Base-by-base conservation (phyloP, 1,140 invertebrate species). In the Ptiloglossa arizonensis region DNA sequence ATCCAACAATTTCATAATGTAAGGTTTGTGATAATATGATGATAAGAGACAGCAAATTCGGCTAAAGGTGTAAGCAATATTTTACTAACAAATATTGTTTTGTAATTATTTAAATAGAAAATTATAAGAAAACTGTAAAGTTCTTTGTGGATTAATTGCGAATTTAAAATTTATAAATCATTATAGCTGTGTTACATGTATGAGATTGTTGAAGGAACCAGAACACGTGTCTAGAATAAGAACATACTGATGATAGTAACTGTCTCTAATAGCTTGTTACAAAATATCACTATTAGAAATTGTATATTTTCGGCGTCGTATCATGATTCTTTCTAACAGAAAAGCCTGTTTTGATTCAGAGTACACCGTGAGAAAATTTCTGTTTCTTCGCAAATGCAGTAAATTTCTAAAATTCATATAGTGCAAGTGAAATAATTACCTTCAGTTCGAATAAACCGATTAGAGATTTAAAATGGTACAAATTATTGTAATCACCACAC, bases 1-100 rank as follows among this genome's bases (percentile, higher is more conserved):
- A 69, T 85, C 41, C 80, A 86, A 86, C 79, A 86, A 86, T 86
- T 81, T 86, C 84, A 86, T 86, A 82, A 82, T 86, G 82, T 85
- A 85, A 82, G 79, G 72, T 77, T 80, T 60, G 54, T 86, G 80
- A 67, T 85, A 79, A 82, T 86, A 82, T 79, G 78, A 41, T 75
- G 46, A 64, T 76, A 82, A 79, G 29, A 79, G 29, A 57, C 67
- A 68, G 38, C n/a, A 57, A n/a, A 74, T 70, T 81, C 63, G 64
- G 60, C 41, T 79, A 35, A 35, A 54, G 63, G 13, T 27, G 41
- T 63, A 72, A 85, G 64, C 75, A 82, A 82, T 79, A 64, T 75
- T 86, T 82, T 76, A 76, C 15, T 71, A 79, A 81, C 13, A 44
- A 63, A 52, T 82, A 63, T 75, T 67, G 29, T 59, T 76, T 80